A percentile compares a stretch with the other conserved stretches of the same genome.
phyloP scores from a whole-genome alignment of 2,888 invertebrate genomes.

The Ophraella communa region DNA sequence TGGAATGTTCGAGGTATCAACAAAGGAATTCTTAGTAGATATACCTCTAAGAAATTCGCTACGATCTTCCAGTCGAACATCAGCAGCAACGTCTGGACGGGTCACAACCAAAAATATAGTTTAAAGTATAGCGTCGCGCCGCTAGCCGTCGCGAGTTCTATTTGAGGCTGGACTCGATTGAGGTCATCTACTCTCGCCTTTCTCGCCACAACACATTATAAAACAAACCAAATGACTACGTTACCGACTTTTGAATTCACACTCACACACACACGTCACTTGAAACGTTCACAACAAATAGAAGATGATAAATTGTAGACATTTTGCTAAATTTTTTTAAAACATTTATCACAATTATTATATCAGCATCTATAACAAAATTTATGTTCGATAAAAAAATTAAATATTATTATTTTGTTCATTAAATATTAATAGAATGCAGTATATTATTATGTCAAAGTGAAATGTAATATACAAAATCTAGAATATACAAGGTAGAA shows the following conservation, averaged over 20 bases:
- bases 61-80: background rate
- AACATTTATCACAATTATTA: background rate
- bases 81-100: slow-evolving; percentile 5
- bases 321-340: background rate
- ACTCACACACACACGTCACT: background rate
- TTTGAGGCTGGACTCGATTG: slow-evolving; percentile 52
- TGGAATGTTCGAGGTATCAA: background rate
- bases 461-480: too few species aligned
- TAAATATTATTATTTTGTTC: too few species aligned
- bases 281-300: background rate
- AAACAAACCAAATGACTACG: background rate
- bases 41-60: slow-evolving; percentile 9
- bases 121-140: slow-evolving; percentile 40
- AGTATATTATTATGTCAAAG: too few species aligned
- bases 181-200: slow-evolving; percentile 49
- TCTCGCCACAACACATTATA: slow-evolving; percentile 36
- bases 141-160: slow-evolving; percentile 40
- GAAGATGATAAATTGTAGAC: background rate
- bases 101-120: slow-evolving; percentile 23
- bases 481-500: too few species aligned
- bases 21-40: slow-evolving; percentile 2
- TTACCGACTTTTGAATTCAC: background rate
- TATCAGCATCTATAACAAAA: background rate
- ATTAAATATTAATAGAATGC: too few species aligned
- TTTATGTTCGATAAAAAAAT: background rate